A percentile compares a stretch with the other conserved stretches of the same genome.
These are phyloP conservation scores for Rhinella marina DNA, from an alignment of 2,797 vertebrate species.

Conservation along the genomic window DNA sequence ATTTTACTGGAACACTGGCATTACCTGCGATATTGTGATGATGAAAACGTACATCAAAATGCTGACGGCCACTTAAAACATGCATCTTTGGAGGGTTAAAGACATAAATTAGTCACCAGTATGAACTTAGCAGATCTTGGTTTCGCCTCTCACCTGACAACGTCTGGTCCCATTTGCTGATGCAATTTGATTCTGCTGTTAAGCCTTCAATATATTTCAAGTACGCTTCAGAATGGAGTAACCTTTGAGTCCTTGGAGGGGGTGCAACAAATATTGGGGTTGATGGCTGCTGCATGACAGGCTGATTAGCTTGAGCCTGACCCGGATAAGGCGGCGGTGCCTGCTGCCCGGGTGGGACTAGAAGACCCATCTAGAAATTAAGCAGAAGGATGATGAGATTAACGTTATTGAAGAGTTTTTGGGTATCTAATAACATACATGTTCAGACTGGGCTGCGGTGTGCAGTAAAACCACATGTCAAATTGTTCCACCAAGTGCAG, in stretches of 20 bases:
- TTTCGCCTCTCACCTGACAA: constrained; percentile 83
- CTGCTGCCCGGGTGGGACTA: constrained; percentile 84
- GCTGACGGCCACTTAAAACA: not conserved
- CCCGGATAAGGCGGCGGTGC: constrained; percentile 91
- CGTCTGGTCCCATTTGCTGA: constrained; percentile 98
- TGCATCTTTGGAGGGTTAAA: not conserved
- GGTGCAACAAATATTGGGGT: constrained; percentile 96
- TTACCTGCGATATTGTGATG: too few relatives aligned
- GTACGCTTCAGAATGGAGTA: constrained; percentile 97
- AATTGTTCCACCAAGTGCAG: too few relatives aligned
- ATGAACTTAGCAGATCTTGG: not conserved
- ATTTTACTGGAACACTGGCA: too few relatives aligned
- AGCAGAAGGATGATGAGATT: constrained; percentile 31
- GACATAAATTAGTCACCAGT: not conserved
- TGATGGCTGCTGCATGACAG: constrained; percentile 90
- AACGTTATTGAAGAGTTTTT: too few relatives aligned
- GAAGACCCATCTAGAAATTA: constrained; percentile 79
- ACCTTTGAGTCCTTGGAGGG: constrained; percentile 92
- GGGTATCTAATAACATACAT: not conserved
- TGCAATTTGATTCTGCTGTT: constrained; percentile 86
- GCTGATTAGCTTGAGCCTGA: constrained; percentile 83
- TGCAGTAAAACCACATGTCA: too few relatives aligned
- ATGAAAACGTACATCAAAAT: too few relatives aligned
- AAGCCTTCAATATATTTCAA: constrained; percentile 97
- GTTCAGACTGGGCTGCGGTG: too few relatives aligned